These are phyloP conservation scores for Gymnothorax reevesii DNA, from an alignment of 2,797 vertebrate species.

Conservation along the genomic window DNA sequence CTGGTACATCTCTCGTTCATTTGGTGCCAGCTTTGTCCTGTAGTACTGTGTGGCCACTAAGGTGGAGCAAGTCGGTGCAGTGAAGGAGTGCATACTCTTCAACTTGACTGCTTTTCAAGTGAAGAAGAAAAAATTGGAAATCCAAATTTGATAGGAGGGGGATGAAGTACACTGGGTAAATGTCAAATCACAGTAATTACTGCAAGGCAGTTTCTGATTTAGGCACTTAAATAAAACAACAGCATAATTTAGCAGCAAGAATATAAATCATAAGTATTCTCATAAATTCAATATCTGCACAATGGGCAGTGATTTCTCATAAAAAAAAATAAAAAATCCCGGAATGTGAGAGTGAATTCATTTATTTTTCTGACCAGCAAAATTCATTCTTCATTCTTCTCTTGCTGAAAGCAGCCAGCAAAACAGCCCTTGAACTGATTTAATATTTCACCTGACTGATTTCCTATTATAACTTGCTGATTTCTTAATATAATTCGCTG, in stretches of 20 bases:
- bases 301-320: neutral
- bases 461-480: neutral
- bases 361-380: neutral
- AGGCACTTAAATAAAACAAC: neutral
- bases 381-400: slow-evolving; percentile 4
- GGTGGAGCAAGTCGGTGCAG: neutral
- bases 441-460: neutral
- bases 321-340: neutral
- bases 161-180: neutral
- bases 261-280: neutral
- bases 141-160: neutral
- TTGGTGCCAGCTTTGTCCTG: neutral
- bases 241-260: neutral
- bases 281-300: neutral
- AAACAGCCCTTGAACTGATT: neutral
- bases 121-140: neutral
- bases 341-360: neutral
- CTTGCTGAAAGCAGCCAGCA: neutral
- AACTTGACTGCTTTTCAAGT: neutral
- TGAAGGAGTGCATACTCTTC: neutral
- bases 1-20: neutral
- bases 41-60: neutral
- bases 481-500: too few relatives aligned
- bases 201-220: neutral
- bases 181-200: neutral